Evolutionary conservation across 2,113 vertebrate genomes (phyloP).

Genomic region (Pontoporia blainvillei): DNA sequence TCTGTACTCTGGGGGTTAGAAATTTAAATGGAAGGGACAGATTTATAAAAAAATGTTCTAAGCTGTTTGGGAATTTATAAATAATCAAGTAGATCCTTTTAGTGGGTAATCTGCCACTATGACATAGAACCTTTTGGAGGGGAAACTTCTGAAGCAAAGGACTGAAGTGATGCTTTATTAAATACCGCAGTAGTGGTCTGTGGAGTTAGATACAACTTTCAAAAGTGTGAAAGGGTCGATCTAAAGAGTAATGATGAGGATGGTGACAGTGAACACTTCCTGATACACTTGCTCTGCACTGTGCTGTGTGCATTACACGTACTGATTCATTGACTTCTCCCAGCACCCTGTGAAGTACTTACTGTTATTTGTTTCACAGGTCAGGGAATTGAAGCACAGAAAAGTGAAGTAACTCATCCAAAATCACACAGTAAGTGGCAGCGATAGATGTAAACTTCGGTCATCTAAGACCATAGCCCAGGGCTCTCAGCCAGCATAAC

Average conservation of each 20-base stretch:
- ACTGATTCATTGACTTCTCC: not conserved
- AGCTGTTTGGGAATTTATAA: not conserved
- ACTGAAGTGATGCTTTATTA: not conserved
- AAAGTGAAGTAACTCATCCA: not conserved
- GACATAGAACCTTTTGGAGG: not conserved
- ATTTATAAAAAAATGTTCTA: not conserved
- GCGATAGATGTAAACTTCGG: not conserved
- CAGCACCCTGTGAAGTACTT: not conserved
- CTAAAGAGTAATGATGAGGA: not conserved
- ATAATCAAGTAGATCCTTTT: not conserved
- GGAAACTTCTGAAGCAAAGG: not conserved
- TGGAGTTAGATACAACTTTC: not conserved
- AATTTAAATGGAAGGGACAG: not conserved
- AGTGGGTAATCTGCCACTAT: not conserved
- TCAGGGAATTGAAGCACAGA: not conserved
- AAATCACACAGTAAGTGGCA: not conserved
- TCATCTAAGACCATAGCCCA: not conserved
- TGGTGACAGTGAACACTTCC: not conserved
- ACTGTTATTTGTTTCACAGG: not conserved
- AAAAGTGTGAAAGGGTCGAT: not conserved
- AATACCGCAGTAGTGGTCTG: not conserved
- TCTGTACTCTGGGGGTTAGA: not conserved
- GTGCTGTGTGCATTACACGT: fast-evolving
- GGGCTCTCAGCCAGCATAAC: not conserved
- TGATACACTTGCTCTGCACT: not conserved